Evolutionary conservation across 2,888 invertebrate species (phyloP), one percentile per base, ranked within the genome.

Genomic region (Hoplodrina blanda): DNA sequence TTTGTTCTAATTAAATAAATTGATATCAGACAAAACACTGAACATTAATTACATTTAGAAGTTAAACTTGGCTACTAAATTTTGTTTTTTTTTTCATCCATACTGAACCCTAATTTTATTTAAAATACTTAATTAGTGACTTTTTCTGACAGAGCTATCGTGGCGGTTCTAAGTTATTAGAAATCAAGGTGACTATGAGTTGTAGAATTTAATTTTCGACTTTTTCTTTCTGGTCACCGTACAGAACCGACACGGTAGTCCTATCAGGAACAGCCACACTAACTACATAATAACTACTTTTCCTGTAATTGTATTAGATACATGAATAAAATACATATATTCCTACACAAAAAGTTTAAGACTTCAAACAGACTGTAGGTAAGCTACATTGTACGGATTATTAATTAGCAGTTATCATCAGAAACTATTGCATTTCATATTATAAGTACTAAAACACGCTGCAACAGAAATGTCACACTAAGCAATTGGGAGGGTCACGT

Each of bases 1-100:
- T 17, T 62, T 25, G 4, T n/a, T 50, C n/a, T n/a, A 7, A 19
- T 15, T 8, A 19, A n/a, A n/a, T 7, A 37, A 61, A 13, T 20
- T 13, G 25, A 52, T n/a, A 19, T n/a, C 4, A 25, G n/a, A 65
- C 7, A 50, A 25, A 63, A 66, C 50, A 65, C 5, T 50, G n/a
- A 66, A 65, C 65, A 65, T 62, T 10, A 41, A 17, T 41, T 55
- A 63, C 25, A 62, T 41, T 19, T 19, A 20, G 11, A 66, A 66
- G 37, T 63, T 63, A 63, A 66, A 63, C 50, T 63, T 52, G 13
- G 25, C 19, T 63, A 30, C 19, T 25, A 25, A 15, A 25, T 61
- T 49, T 20, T 11, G 19, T n/a, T 50, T 25, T 25, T 41, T 62
- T 41, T 65, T 37, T 25, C 3, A 46, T n/a, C 15, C 10, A 13